Conservation (phyloP, 2,797 vertebrate species). For the Orestias chungarensis region DNA sequence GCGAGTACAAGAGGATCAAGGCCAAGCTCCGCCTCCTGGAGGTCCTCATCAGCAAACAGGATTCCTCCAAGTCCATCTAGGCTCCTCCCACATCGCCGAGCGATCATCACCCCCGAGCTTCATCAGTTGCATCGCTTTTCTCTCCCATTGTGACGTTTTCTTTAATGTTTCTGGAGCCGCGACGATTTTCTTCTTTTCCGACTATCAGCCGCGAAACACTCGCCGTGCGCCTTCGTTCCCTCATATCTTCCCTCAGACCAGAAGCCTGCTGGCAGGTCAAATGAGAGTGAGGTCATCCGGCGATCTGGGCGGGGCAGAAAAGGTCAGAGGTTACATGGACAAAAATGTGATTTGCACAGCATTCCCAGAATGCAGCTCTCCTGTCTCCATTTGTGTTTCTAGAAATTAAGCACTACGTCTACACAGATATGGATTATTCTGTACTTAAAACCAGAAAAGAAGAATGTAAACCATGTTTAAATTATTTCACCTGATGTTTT, state of each 20-base stretch:
- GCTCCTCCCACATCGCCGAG: conserved; percentile 16
- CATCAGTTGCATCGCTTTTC: no score
- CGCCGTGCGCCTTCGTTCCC: no score
- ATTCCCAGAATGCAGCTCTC: conserved; percentile 82
- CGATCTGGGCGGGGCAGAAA: not conserved
- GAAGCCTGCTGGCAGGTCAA: conserved; percentile 72
- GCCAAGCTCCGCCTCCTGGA: conserved; percentile 96
- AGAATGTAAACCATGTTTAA: conserved; percentile 80
- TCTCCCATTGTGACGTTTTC: no score
- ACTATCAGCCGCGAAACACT: no score
- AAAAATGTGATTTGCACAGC: conserved; percentile 83
- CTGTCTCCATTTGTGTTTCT: conserved; percentile 70
- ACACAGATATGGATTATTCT: conserved; percentile 71
- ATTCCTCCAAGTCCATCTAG: conserved; percentile 97
- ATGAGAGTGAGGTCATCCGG: conserved; percentile 18
- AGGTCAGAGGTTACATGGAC: not conserved
- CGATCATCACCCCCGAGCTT: no score
- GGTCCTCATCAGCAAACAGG: conserved; percentile 98
- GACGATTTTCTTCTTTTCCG: no score
- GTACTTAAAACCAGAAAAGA: conserved; percentile 52
- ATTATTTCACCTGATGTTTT: conserved; percentile 82
- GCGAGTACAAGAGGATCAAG: conserved; percentile 97
- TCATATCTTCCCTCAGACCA: no score
- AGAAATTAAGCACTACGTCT: conserved; percentile 83
- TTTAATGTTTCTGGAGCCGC: no score